phyloP scores from a whole-genome alignment of 2,797 vertebrate species.

The Natrix natrix region DNA sequence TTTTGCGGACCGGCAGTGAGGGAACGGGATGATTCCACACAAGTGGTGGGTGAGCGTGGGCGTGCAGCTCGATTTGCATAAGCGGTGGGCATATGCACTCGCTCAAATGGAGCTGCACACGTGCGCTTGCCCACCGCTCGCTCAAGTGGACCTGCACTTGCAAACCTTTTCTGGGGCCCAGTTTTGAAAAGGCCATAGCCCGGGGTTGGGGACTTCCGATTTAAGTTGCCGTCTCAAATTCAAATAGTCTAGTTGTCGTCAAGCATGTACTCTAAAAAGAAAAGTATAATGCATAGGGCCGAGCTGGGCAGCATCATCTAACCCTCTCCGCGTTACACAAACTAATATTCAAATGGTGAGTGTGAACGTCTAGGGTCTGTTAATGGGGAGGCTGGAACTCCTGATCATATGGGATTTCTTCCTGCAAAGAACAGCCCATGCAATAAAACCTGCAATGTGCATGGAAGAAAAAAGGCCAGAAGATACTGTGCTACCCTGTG shows the following conservation, averaged over 20 bases:
- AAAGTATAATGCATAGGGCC: background rate
- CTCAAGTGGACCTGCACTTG: background rate
- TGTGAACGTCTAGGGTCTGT: background rate
- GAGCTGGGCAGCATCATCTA: background rate
- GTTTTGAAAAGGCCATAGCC: background rate
- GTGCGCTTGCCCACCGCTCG: rapidly evolving
- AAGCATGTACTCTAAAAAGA: background rate
- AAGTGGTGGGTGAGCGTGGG: rapidly evolving
- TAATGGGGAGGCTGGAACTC: background rate
- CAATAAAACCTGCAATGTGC: background rate
- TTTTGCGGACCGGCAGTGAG: background rate
- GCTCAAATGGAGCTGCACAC: background rate
- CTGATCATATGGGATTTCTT: background rate
- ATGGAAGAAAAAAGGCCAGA: background rate
- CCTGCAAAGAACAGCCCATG: background rate
- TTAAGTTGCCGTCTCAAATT: background rate
- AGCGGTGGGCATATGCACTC: rapidly evolving
- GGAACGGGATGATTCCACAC: background rate
- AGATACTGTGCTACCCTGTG: too few relatives aligned
- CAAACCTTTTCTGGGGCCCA: background rate
- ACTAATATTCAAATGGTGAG: background rate
- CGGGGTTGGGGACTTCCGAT: background rate
- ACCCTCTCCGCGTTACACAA: background rate
- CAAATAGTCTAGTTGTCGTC: background rate
- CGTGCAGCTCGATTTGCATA: background rate